A percentile compares a stretch with the other conserved stretches of the same genome.
Conservation (phyloP, 2,888 invertebrate species). For the Cheilosia pagana region DNA sequence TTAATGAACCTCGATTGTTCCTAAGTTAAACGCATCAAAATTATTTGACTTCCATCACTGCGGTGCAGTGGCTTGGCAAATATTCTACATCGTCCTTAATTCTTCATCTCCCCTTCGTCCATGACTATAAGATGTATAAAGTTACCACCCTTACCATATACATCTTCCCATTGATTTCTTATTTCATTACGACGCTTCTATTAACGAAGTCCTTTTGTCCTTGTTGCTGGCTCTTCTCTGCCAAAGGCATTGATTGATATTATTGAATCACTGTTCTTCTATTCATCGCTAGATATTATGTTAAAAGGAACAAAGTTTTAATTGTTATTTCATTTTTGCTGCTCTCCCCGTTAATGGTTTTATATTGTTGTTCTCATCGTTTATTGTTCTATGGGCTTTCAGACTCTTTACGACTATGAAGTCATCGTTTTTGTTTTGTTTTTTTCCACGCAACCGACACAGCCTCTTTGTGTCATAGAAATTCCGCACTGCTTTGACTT, state of each 20-base stretch:
- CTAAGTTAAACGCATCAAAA: background rate
- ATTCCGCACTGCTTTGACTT: background rate
- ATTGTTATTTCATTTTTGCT: conserved; percentile 71
- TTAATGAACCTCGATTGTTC: conserved; percentile 20
- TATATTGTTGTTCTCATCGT: conserved; percentile 68
- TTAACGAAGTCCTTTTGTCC: conserved; percentile 74
- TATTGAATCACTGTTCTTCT: conserved; percentile 60
- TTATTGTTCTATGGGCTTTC: conserved; percentile 57
- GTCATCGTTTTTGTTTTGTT: conserved; percentile 10
- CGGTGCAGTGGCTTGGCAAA: conserved; percentile 24
- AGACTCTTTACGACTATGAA: conserved; percentile 10
- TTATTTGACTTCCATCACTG: conserved; percentile 21
- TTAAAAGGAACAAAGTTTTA: conserved; percentile 61
- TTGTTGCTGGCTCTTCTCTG: background rate
- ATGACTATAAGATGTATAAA: no score
- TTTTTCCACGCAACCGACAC: conserved; percentile 7
- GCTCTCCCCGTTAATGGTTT: conserved; percentile 67
- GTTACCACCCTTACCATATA: conserved; percentile 8
- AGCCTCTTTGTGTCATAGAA: conserved; percentile 19
- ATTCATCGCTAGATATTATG: conserved; percentile 6
- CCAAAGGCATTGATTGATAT: conserved; percentile 64
- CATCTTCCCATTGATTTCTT: conserved; percentile 53
- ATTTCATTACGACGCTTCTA: conserved; percentile 58
- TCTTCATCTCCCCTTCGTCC: conserved; percentile 15
- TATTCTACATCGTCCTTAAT: conserved; percentile 32